Evolutionary conservation across 2,797 vertebrate species (phyloP), one percentile per base, ranked within the genome.

Genomic region (Poecile montanus): DNA sequence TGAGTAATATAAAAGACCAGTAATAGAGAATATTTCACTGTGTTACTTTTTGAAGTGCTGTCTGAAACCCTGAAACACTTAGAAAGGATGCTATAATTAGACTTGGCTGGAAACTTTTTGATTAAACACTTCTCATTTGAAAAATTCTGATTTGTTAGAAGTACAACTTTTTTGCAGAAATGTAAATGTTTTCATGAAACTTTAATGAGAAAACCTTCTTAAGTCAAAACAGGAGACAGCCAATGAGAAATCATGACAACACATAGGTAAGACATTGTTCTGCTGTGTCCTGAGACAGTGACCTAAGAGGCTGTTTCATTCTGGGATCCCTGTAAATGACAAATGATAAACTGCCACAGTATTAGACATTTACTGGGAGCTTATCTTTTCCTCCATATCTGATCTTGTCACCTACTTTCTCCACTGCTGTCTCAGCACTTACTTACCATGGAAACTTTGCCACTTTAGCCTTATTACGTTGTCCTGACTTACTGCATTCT

Each of bases 131-230:
- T 87, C 27, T 32, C 48, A 30, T 63, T 77, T 34, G 38, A 89
- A 95, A 95, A 93, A 74, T 18, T 74, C 71, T 79, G 67, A 82
- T 87, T 93, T 89, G 19, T 77, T 77, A 89, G 16, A 93, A 92
- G 44, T 27, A 23, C 19, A 85, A 76, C 16, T 79, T 85, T 67
- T 67, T 57, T 89, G 36, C 34, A 91, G 74, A 76, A 74, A 50
- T 19, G 2, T 23, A 19, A 48, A 45, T 51, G 53, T 85, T 88
- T 75, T 47, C 80, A 71, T 57, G 34, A 80, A 83, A 73, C 22
- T 77, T 87, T n/a, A 60, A 61, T 5, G 2, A 38, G n/a, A 70
- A 94, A 77, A 77, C 3, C 23, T 54, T 65, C 63, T 73, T 27
- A 50, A 57, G 26, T 74, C 71, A 89, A 80, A 77, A 47, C 25